Percentiles rank a stretch among this genome's conserved stretches.
Evolutionary conservation across 2,888 invertebrate species (phyloP).

Genomic region (Rhagium mordax): DNA sequence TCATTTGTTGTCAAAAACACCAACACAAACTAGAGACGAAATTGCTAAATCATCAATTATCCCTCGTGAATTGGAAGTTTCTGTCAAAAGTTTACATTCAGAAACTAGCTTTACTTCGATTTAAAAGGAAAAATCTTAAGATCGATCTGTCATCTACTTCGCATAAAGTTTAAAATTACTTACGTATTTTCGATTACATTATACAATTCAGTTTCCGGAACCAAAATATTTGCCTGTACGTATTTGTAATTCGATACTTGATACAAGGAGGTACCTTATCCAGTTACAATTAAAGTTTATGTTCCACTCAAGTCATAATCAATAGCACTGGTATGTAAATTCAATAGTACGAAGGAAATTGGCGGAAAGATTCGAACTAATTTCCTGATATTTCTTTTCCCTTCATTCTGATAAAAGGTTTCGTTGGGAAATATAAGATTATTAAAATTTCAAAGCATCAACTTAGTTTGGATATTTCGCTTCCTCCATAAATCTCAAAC

Average conservation of each 20-base stretch:
- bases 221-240: too few relatives aligned
- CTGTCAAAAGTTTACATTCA: not conserved
- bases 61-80: not conserved
- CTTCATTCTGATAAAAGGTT: not conserved
- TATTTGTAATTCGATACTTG: not conserved
- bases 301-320: not conserved
- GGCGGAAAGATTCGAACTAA: not conserved
- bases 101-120: not conserved
- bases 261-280: not conserved
- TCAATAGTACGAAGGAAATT: not conserved
- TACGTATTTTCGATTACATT: not conserved
- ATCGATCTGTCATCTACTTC: not conserved
- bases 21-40: not conserved
- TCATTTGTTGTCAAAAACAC: not conserved
- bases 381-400: not conserved
- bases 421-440: not conserved
- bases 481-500: not conserved
- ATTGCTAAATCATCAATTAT: conserved; percentile 5
- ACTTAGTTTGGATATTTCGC: not conserved
- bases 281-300: not conserved
- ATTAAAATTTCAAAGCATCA: not conserved
- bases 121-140: not conserved
- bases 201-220: too few relatives aligned
- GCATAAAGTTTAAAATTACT: not conserved
- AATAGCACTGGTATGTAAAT: not conserved